Evolutionary conservation across 2,113 vertebrate species (phyloP), one percentile per base, ranked within the genome.

Genomic region (Enhydra lutris): DNA sequence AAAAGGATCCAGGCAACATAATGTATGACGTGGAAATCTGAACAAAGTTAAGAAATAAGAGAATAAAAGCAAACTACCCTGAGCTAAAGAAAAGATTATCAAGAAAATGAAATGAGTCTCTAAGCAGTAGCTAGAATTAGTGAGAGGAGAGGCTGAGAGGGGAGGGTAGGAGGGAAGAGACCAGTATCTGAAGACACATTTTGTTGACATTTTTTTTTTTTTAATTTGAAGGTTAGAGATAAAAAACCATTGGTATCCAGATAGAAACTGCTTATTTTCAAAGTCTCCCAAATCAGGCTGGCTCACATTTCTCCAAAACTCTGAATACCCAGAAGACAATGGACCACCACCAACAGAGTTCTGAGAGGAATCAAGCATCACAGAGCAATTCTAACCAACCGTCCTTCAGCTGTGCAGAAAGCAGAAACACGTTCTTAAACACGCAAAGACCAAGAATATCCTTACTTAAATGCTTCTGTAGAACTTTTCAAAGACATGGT

Each of bases 1-100:
- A n/a, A 18, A 34, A 74, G 21, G 52, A 94, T 24, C 13, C 21
- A 17, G 47, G 26, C 50, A 78, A 81, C 36, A 23, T 29, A 88
- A 61, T 21, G 45, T 1, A 73, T 47, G n/a, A 79, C 4, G 17
- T 3, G 91, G 55, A 59, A 57, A 96, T 85, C 2, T 31, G 34
- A 96, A 50, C 17, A 91, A 95, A 93, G 52, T 63, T 59, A 76
- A 88, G 39, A 95, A 94, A 42, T 11, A 29, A 67, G 79, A 73
- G 20, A 74, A 78, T 10, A 81, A 55, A 82, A 78, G 20, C 57
- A 97, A 83, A 95, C 9, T 50, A 91, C 11, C 3, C 31, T 65
- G 57, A 93, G 15, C 29, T 95, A 65, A 61, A 91, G n/a, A 84
- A 94, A 95, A 45, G 11, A 1, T 39, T 69, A 10, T 15, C 57